These are phyloP conservation scores for Morone chrysops DNA, from an alignment of 2,113 vertebrate species.

Conservation along the genomic window DNA sequence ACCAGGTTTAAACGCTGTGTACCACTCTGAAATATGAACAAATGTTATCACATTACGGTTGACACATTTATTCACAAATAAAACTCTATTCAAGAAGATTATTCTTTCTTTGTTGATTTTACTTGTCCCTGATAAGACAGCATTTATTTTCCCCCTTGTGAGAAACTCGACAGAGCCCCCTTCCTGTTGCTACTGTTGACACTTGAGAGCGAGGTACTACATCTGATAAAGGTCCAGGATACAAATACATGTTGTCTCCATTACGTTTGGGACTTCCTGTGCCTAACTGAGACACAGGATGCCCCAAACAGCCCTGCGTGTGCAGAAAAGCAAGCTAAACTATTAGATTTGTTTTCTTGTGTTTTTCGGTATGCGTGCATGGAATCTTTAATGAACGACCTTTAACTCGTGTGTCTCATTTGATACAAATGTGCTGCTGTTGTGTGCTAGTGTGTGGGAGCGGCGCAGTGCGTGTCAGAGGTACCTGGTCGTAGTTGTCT, in stretches of 20 bases:
- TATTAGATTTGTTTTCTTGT: not conserved
- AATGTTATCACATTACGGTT: not conserved
- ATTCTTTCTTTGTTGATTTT: not conserved
- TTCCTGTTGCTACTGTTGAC: not conserved
- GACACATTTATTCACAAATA: not conserved
- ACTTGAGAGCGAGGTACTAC: not conserved
- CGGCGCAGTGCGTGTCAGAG: not conserved
- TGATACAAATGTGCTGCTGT: not conserved
- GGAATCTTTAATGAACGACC: not conserved
- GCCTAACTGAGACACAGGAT: not conserved
- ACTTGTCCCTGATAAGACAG: not conserved
- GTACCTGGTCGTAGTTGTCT: constrained; percentile 99
- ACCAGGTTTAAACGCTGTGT: not conserved
- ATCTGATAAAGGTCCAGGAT: not conserved
- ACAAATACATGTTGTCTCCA: constrained; percentile 3
- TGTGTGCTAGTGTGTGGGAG: not conserved
- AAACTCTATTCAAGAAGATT: not conserved
- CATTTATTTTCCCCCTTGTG: too few relatives aligned
- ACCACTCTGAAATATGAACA: not conserved
- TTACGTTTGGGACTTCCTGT: constrained; percentile 4
- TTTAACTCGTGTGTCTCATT: not conserved
- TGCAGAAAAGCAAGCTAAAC: not conserved
- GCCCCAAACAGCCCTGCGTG: not conserved
- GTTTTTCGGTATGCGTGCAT: not conserved
- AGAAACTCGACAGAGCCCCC: not conserved